Percentiles rank a stretch among this genome's conserved stretches.
Conservation (phyloP, 2,797 vertebrate species). For the Eidolon dupreanum region DNA sequence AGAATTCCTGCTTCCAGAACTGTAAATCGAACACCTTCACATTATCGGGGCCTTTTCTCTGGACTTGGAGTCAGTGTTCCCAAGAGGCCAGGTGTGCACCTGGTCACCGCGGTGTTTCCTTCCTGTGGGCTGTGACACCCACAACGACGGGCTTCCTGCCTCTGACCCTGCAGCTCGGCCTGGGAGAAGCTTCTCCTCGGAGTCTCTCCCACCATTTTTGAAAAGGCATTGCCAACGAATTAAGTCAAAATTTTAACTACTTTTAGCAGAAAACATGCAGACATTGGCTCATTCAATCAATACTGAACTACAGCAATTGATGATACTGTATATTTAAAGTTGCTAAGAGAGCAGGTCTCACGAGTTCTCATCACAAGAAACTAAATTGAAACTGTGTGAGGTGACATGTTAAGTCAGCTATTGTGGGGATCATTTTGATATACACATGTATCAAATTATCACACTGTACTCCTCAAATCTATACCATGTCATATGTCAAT, state of each 20-base stretch:
- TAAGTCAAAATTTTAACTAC: background rate
- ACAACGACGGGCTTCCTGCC: background rate
- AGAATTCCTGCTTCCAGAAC: background rate
- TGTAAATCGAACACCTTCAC: background rate
- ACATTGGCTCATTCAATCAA: background rate
- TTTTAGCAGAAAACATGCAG: background rate
- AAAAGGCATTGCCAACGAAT: background rate
- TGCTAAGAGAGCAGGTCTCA: background rate
- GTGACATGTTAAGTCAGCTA: background rate
- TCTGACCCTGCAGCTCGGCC: background rate
- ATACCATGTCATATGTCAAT: background rate
- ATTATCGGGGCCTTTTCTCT: too few species aligned
- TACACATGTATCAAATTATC: background rate
- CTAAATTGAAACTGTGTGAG: background rate
- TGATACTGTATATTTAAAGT: background rate
- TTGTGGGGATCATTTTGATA: too few species aligned
- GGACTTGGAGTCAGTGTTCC: too few species aligned
- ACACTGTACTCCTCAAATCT: background rate
- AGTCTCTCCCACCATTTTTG: background rate
- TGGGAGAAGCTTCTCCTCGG: rapidly evolving
- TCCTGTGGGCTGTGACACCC: background rate
- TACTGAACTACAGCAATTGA: background rate
- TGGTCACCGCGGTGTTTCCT: background rate
- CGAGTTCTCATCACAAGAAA: background rate
- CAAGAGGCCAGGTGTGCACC: background rate